Percentiles rank a stretch among this genome's conserved stretches.
Conservation (phyloP, 2,797 vertebrate genomes). For the Tamandua tetradactyla region DNA sequence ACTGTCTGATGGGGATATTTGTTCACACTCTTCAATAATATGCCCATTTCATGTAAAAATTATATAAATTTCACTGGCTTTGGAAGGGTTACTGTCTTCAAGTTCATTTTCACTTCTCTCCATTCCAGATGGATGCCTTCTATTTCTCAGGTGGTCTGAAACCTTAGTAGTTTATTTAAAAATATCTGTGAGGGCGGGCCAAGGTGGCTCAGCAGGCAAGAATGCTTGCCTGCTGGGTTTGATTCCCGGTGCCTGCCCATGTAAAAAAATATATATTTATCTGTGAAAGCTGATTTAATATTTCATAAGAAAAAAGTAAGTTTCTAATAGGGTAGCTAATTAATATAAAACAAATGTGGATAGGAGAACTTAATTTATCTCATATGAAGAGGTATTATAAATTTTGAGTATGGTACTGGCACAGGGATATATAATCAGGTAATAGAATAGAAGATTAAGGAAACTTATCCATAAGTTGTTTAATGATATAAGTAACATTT, state of each 20-base stretch:
- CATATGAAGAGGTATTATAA: background rate
- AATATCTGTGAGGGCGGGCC: background rate
- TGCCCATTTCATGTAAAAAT: background rate
- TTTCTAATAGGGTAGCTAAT: background rate
- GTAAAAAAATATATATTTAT: no score
- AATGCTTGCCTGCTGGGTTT: no score
- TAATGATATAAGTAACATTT: background rate
- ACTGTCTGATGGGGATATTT: conserved; percentile 73
- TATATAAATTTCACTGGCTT: conserved; percentile 5
- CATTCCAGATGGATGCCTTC: background rate
- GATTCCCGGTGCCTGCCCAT: no score
- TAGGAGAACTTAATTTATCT: background rate
- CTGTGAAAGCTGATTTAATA: background rate
- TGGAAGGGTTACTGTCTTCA: conserved; percentile 10
- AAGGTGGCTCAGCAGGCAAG: no score
- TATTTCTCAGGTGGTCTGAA: background rate
- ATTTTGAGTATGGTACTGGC: background rate
- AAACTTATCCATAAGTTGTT: background rate
- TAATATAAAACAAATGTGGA: background rate
- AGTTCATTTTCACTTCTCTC: background rate
- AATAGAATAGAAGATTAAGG: background rate
- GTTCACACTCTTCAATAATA: conserved; percentile 47
- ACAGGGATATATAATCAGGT: background rate
- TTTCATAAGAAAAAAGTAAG: background rate
- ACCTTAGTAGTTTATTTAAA: background rate